Evolutionary conservation across 2,797 vertebrate species (phyloP), one percentile per base, ranked within the genome.

Genomic region (Helostoma temminkii): DNA sequence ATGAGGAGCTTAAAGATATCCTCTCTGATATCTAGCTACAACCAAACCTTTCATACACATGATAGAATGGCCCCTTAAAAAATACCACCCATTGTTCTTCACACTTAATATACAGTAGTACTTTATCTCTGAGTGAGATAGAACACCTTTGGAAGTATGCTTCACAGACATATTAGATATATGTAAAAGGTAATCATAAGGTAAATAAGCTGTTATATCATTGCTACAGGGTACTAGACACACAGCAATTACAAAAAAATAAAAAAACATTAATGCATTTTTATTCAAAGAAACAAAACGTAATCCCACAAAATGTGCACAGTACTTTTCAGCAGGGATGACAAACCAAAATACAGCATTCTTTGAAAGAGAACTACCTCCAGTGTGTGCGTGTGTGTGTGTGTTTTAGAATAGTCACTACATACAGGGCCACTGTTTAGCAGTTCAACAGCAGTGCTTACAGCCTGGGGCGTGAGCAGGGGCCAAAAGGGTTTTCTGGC

Each of bases 401-500:
- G 56, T 66, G 45, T 74, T 76, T 73, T 75, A 66, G n/a, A 74
- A 77, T 71, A 88, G 91, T 89, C 87, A 80, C 84, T 86, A 22
- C 78, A 85, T 80, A 76, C 82, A 83, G 84, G 81, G 89, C 85
- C 83, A 89, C 88, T 92, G 83, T 93, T 93, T 84, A 90, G 81
- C 87, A 89, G 89, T 91, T 92, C 87, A 92, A 91, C 89, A 90
- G 80, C 82, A 85, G 81, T 83, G 84, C 88, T 87, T 83, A 85
- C 82, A 88, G 90, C 90, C 91, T 76, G 83, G 79, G 90, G 91
- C 83, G 25, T 83, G 88, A 80, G 77, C 80, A 89, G 80, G 78
- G 90, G 88, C 88, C 88, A 89, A 90, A 90, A 82, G 83, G 86
- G 88, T 88, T 85, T 89, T 71, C 87, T 90, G 85, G 88, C 81